Conservation (phyloP, 2,888 invertebrate genomes). For the Polydrusus tereticollis region DNA sequence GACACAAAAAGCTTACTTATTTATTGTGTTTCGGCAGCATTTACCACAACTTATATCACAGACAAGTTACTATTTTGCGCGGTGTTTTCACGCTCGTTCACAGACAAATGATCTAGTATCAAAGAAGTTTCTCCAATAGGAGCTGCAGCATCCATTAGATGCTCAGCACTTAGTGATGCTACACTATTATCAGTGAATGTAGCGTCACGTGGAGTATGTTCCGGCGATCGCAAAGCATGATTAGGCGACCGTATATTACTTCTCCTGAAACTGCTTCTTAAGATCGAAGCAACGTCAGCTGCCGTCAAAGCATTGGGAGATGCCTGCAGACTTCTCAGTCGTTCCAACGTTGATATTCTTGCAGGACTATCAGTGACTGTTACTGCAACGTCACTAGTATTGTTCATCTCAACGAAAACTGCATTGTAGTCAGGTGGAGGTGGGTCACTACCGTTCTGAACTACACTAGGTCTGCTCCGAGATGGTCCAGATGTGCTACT, state of each 20-base stretch:
- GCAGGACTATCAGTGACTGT: constrained; percentile 51
- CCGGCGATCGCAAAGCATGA: constrained; percentile 56
- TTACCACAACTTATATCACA: constrained; percentile 42
- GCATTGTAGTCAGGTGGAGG: constrained; percentile 76
- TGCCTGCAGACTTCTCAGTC: constrained; percentile 57
- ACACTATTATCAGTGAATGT: constrained; percentile 53
- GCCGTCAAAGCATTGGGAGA: constrained; percentile 68
- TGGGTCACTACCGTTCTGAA: constrained; percentile 59
- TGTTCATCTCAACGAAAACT: constrained; percentile 74
- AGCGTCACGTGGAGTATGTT: constrained; percentile 52
- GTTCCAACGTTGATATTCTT: constrained; percentile 56
- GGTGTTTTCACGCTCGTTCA: constrained; percentile 12
- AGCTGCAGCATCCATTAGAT: constrained; percentile 73
- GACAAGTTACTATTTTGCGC: constrained; percentile 25
- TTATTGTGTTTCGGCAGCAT: not conserved
- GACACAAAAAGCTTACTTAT: not conserved
- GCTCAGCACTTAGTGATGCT: constrained; percentile 72
- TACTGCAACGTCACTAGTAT: constrained; percentile 60
- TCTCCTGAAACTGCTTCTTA: constrained; percentile 72
- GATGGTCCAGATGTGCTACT: constrained; percentile 55
- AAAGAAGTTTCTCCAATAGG: constrained; percentile 70
- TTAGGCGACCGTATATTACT: constrained; percentile 61
- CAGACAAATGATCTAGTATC: constrained; percentile 57
- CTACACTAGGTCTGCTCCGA: constrained; percentile 31
- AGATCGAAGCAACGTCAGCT: constrained; percentile 71